Percentiles rank a stretch among this genome's conserved stretches.
These are phyloP conservation scores for Patagioenas fasciata DNA, from an alignment of 2,113 vertebrate species.

Conservation along the genomic window DNA sequence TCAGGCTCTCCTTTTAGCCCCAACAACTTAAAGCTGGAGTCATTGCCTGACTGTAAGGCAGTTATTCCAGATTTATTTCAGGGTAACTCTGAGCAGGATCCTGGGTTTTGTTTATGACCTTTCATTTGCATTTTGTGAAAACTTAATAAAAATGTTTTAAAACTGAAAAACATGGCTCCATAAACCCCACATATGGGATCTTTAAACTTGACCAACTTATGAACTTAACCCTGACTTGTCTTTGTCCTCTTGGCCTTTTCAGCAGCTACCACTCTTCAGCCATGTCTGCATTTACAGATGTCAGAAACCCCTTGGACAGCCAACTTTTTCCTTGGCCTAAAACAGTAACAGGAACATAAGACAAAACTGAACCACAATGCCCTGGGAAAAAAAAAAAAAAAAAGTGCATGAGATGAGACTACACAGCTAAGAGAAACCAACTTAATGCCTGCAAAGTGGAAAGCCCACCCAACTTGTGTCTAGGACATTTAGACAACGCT, in stretches of 20 bases:
- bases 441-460: neutral
- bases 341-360: neutral
- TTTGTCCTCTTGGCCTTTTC: neutral
- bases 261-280: neutral
- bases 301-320: neutral
- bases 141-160: conserved; percentile 68
- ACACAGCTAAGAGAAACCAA: neutral
- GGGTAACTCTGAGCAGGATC: conserved; percentile 19
- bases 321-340: neutral
- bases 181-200: conserved; percentile 60
- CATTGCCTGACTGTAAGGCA: conserved; percentile 43
- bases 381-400: neutral
- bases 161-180: conserved; percentile 27
- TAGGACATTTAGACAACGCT: neutral
- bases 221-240: conserved; percentile 51
- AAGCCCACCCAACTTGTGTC: neutral
- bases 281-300: neutral
- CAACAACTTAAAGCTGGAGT: conserved; percentile 50
- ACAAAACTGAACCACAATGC: neutral
- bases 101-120: conserved; percentile 57
- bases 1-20: conserved; percentile 42
- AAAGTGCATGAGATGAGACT: neutral
- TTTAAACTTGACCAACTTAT: conserved; percentile 41
- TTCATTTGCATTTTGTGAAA: conserved; percentile 64
- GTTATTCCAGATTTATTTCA: conserved; percentile 61